phyloP scores from a whole-genome alignment of 1,140 invertebrate genomes.

The Melanaphis sacchari region DNA sequence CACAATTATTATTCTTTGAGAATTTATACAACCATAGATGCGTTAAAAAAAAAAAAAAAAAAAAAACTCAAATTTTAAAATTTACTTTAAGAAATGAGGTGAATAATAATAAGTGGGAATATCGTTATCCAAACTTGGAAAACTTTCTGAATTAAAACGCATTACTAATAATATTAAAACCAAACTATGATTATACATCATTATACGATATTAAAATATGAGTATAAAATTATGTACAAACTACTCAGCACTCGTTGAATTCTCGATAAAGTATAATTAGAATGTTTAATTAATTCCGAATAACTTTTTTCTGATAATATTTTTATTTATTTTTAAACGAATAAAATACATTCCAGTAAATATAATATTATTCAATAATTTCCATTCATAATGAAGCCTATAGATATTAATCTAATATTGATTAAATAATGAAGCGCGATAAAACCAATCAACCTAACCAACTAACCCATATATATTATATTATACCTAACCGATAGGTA shows the following conservation, averaged over 20 bases:
- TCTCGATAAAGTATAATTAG: neutral
- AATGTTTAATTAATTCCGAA: neutral
- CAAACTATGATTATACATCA: neutral
- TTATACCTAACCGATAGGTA: neutral
- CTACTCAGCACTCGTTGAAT: neutral
- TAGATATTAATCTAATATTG: neutral
- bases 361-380: neutral
- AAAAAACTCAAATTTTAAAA: neutral
- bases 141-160: neutral
- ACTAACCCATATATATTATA: neutral
- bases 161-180: neutral
- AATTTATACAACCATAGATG: neutral
- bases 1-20: neutral
- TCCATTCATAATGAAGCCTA: neutral
- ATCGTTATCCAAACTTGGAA: neutral
- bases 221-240: neutral
- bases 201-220: neutral
- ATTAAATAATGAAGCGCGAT: neutral
- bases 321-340: neutral
- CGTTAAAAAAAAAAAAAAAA: no score
- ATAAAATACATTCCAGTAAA: neutral
- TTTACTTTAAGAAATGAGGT: neutral
- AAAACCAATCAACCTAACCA: neutral
- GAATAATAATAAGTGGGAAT: constrained; percentile 13
- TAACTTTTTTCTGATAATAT: neutral